A percentile compares a stretch with the other conserved stretches of the same genome.
phyloP scores from a whole-genome alignment of 2,888 invertebrate species.

The Lordiphosa andalusiaca region DNA sequence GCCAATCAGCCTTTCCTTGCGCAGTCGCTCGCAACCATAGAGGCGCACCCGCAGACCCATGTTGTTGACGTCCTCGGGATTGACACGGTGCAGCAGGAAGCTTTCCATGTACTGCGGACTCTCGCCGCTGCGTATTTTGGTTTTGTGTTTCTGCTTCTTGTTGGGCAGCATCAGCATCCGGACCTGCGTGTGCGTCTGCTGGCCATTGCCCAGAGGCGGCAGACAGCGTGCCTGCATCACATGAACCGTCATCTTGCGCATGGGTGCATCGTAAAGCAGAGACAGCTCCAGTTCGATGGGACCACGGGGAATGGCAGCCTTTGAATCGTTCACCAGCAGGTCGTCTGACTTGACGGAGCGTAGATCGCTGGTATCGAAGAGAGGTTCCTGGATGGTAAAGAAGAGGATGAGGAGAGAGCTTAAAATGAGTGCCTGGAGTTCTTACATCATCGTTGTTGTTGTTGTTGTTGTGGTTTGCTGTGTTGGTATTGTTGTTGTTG shows the following conservation, averaged over 20 bases:
- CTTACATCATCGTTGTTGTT: conserved; percentile 87
- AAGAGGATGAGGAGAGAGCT: not conserved
- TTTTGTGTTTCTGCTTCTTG: conserved; percentile 96
- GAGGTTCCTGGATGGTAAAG: conserved; percentile 77
- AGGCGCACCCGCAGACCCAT: conserved; percentile 94
- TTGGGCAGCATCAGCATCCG: conserved; percentile 92
- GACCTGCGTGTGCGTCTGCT: conserved; percentile 88
- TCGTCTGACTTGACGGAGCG: conserved; percentile 80
- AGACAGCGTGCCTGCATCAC: conserved; percentile 92
- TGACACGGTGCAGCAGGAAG: conserved; percentile 93
- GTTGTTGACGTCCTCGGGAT: conserved; percentile 96
- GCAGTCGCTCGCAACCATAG: conserved; percentile 95
- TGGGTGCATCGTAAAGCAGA: conserved; percentile 93
- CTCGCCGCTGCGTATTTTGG: conserved; percentile 94
- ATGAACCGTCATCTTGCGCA: conserved; percentile 95
- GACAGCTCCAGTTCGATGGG: conserved; percentile 88
- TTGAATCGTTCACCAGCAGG: conserved; percentile 80
- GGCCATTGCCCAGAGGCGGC: conserved; percentile 85
- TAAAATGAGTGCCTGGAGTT: not conserved
- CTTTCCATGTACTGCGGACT: conserved; percentile 96
- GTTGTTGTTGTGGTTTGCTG: conserved; percentile 78
- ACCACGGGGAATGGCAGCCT: conserved; percentile 83
- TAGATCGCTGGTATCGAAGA: conserved; percentile 80
- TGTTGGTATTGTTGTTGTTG: conserved; percentile 77
- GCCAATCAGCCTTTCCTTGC: conserved; percentile 93